phyloP scores from a whole-genome alignment of 2,113 vertebrate species.

The Deroptyus accipitrinus region DNA sequence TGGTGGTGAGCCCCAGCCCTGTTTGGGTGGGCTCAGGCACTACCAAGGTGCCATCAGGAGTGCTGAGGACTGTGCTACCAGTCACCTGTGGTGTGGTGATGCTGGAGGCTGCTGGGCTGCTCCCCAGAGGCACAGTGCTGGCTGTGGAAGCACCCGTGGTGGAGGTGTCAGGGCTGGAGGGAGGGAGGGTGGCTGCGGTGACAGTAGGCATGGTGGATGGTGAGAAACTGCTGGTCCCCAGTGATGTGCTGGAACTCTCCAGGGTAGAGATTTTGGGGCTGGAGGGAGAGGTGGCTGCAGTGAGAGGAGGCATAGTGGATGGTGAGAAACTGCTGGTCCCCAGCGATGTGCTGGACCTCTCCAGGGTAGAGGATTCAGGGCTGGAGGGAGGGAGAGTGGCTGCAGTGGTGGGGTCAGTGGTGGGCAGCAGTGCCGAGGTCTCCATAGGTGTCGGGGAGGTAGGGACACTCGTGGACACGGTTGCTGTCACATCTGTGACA shows the following conservation, averaged over 20 bases:
- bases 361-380: background rate
- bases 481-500: background rate
- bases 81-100: background rate
- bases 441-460: background rate
- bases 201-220: background rate
- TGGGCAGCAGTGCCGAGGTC: background rate
- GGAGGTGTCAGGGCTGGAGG: background rate
- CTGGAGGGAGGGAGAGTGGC: background rate
- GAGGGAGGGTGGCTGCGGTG: background rate
- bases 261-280: no score
- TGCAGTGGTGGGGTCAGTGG: background rate
- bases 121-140: accelerated
- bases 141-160: background rate
- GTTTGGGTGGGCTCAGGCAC: background rate
- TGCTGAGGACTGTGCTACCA: background rate
- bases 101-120: background rate
- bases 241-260: no score
- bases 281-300: background rate
- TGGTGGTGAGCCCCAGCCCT: background rate
- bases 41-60: background rate
- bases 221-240: background rate
- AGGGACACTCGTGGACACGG: background rate
- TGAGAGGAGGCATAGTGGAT: accelerated
- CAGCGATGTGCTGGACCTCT: background rate
- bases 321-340: background rate